phyloP scores from a whole-genome alignment of 92 coral and sea anemone genomes.

The Metridium senile region DNA sequence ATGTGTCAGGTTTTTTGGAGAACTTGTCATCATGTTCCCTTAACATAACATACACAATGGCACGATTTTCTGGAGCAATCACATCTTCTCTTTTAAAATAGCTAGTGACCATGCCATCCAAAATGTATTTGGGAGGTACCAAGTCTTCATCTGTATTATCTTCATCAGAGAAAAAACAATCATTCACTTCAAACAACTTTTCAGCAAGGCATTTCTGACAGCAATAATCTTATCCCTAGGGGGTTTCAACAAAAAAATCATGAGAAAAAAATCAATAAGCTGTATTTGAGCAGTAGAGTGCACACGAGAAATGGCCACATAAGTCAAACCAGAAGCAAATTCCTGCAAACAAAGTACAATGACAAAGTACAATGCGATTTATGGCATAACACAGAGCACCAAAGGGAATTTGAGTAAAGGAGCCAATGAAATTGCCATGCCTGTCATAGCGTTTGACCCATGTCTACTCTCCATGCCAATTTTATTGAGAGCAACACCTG shows the following conservation, averaged over 20 bases:
- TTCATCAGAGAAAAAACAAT: slow-evolving; percentile 1
- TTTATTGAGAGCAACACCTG: slow-evolving; percentile 13
- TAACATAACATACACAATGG: slow-evolving; percentile 15
- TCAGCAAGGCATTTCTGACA: slow-evolving; percentile 5
- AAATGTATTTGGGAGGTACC: neutral
- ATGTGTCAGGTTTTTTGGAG: slow-evolving; percentile 12
- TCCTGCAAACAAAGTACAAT: slow-evolving; percentile 53
- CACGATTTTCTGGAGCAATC: slow-evolving; percentile 2
- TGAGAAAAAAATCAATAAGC: neutral
- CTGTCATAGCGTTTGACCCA: slow-evolving; percentile 40
- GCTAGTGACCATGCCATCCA: slow-evolving; percentile 12
- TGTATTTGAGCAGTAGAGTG: slow-evolving; percentile 7
- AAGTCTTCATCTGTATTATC: slow-evolving; percentile 11
- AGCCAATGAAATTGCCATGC: slow-evolving; percentile 35
- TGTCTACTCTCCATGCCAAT: slow-evolving; percentile 37
- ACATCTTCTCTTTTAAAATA: slow-evolving; percentile 16
- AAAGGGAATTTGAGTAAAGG: slow-evolving; percentile 42
- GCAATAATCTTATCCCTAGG: slow-evolving; percentile 28
- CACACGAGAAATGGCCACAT: slow-evolving; percentile 51
- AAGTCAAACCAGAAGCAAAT: slow-evolving; percentile 54
- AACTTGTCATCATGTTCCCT: slow-evolving; percentile 19
- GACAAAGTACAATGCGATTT: slow-evolving; percentile 38
- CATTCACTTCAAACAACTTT: slow-evolving; percentile 12
- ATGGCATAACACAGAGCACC: slow-evolving; percentile 30
- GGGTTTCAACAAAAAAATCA: slow-evolving; percentile 25